Percentiles rank a stretch among this genome's conserved stretches.
Evolutionary conservation across 2,113 vertebrate species (phyloP).

Genomic region (Lepus timidus): DNA sequence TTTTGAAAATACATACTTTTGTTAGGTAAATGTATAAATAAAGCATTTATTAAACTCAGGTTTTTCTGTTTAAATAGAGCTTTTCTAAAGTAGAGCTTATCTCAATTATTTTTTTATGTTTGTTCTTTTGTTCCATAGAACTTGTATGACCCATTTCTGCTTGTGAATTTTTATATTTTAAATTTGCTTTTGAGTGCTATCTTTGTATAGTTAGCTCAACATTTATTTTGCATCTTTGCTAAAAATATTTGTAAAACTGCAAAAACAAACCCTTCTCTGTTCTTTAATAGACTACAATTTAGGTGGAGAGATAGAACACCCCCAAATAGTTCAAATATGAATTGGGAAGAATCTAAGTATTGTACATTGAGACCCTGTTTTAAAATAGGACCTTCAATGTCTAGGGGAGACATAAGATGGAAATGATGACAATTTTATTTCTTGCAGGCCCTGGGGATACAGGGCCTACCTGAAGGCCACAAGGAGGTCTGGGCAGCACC

Average conservation of each 20-base stretch:
- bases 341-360: neutral
- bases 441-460: neutral
- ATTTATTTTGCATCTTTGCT: constrained; percentile 53
- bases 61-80: constrained; percentile 54
- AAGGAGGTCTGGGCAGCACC: neutral
- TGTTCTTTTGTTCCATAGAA: constrained; percentile 6
- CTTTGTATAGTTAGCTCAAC: constrained; percentile 37
- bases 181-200: constrained; percentile 55
- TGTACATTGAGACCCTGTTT: neutral
- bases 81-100: constrained; percentile 44
- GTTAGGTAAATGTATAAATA: constrained; percentile 44
- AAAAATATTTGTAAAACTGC: constrained; percentile 56
- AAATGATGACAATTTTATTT: neutral
- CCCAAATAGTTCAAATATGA: constrained; percentile 26
- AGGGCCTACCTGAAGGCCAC: neutral
- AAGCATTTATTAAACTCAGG: constrained; percentile 28
- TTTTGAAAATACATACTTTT: constrained; percentile 64
- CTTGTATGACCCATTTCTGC: constrained; percentile 19
- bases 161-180: constrained; percentile 55
- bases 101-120: constrained; percentile 27
- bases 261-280: constrained; percentile 49
- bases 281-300: constrained; percentile 15
- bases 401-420: neutral
- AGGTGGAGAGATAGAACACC: neutral
- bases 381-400: neutral